These are phyloP conservation scores for Chelon labrosus DNA, from an alignment of 2,797 vertebrate species.

Conservation along the genomic window DNA sequence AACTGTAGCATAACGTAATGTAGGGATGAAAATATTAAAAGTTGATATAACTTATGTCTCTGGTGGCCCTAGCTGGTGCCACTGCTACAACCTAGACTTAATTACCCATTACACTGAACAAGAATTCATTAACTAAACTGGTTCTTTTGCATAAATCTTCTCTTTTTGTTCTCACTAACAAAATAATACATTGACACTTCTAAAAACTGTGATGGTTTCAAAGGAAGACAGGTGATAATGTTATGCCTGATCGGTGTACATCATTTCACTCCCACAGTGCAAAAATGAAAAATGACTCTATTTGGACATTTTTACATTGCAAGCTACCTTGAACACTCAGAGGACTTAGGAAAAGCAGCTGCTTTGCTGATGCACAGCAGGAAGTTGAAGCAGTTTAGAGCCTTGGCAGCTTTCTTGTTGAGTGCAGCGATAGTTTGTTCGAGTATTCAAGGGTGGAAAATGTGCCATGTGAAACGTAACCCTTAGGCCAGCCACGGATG, in stretches of 20 bases:
- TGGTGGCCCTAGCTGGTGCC: too few species aligned
- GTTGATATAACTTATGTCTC: too few species aligned
- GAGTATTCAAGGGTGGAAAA: neutral
- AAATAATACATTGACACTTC: neutral
- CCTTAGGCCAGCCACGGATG: neutral
- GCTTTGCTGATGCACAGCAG: too few species aligned
- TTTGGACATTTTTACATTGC: neutral
- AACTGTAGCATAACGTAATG: too few species aligned
- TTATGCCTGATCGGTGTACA: too few species aligned
- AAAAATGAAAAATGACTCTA: neutral
- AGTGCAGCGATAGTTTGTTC: too few species aligned
- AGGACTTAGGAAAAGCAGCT: too few species aligned
- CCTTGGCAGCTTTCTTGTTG: neutral
- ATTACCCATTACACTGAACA: neutral
- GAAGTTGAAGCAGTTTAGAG: neutral
- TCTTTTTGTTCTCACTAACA: slow-evolving; percentile 2
- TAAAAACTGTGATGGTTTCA: too few species aligned
- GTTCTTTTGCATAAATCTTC: neutral
- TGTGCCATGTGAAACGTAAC: neutral
- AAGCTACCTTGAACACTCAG: too few species aligned
- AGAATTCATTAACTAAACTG: neutral
- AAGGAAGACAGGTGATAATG: too few species aligned
- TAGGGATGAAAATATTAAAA: too few species aligned
- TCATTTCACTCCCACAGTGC: neutral
- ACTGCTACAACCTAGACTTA: too few species aligned